Evolutionary conservation across 2,113 vertebrate species (phyloP).

Genomic region (Accipiter virgatus): DNA sequence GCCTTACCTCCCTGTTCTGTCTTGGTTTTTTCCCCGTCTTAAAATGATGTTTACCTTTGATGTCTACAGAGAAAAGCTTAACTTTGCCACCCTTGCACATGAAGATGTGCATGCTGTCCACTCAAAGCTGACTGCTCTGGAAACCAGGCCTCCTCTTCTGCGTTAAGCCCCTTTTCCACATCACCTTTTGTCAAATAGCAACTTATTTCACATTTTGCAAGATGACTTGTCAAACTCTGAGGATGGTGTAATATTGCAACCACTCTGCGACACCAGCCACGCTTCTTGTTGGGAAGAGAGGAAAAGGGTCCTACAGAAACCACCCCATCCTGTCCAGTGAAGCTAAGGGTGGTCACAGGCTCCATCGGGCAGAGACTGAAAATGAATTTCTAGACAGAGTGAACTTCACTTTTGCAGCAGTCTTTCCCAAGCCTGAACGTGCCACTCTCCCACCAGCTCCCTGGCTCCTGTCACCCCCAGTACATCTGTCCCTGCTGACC

Average conservation of each 20-base stretch:
- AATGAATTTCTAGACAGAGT: rapidly evolving
- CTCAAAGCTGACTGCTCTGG: not conserved
- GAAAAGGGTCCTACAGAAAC: not conserved
- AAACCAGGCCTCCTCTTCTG: not conserved
- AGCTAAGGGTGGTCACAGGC: not conserved
- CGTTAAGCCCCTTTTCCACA: not conserved
- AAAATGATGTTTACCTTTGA: not conserved
- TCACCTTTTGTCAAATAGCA: not conserved
- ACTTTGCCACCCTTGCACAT: not conserved
- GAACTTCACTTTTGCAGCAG: not conserved
- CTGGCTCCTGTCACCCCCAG: not conserved
- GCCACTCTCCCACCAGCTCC: rapidly evolving
- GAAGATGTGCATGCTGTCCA: not conserved
- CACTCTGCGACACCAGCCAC: rapidly evolving
- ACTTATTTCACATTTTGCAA: not conserved
- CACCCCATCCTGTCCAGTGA: rapidly evolving
- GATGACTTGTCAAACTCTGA: not conserved
- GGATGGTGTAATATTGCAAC: not conserved
- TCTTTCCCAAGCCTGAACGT: not conserved
- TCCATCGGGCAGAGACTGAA: rapidly evolving
- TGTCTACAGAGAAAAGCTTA: not conserved
- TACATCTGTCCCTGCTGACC: not conserved
- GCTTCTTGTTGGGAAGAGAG: not conserved
- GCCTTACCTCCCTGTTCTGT: not conserved
- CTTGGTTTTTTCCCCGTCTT: not conserved